These are phyloP conservation scores for Parnassius mnemosyne DNA, from an alignment of 2,888 invertebrate species.

Conservation along the genomic window DNA sequence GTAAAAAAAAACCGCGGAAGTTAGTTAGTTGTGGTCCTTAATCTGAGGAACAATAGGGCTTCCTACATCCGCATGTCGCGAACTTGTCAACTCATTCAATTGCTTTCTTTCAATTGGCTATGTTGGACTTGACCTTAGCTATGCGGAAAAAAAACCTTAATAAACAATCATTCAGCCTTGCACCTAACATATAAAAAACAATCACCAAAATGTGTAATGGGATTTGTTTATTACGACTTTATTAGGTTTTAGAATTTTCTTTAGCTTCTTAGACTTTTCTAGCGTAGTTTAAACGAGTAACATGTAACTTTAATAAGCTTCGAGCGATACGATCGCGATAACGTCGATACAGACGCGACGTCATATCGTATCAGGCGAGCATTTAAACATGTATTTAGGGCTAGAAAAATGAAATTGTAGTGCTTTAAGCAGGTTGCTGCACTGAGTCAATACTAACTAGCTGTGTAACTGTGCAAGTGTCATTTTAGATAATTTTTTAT, in stretches of 20 bases:
- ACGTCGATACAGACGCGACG: too few relatives aligned
- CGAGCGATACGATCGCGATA: too few relatives aligned
- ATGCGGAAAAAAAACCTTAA: constrained; percentile 27
- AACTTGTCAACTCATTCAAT: constrained; percentile 53
- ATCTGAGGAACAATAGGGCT: constrained; percentile 44
- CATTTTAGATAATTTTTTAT: too few relatives aligned
- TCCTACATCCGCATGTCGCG: constrained; percentile 62
- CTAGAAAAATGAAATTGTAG: too few relatives aligned
- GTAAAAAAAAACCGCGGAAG: constrained; percentile 42
- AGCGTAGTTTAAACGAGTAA: not conserved
- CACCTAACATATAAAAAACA: constrained; percentile 7
- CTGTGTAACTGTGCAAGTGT: too few relatives aligned
- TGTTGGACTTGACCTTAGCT: constrained; percentile 25
- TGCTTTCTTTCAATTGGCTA: constrained; percentile 52
- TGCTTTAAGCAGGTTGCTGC: too few relatives aligned
- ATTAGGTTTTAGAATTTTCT: too few relatives aligned
- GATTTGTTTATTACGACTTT: not conserved
- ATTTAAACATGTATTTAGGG: too few relatives aligned
- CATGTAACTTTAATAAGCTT: too few relatives aligned
- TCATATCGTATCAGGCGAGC: too few relatives aligned
- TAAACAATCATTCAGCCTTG: constrained; percentile 35
- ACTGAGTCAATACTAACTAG: too few relatives aligned
- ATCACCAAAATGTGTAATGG: constrained; percentile 18
- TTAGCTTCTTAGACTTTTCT: not conserved
- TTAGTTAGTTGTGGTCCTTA: constrained; percentile 42